These are phyloP conservation scores for Furcula furcula DNA, from an alignment of 2,888 invertebrate genomes.

Conservation along the genomic window DNA sequence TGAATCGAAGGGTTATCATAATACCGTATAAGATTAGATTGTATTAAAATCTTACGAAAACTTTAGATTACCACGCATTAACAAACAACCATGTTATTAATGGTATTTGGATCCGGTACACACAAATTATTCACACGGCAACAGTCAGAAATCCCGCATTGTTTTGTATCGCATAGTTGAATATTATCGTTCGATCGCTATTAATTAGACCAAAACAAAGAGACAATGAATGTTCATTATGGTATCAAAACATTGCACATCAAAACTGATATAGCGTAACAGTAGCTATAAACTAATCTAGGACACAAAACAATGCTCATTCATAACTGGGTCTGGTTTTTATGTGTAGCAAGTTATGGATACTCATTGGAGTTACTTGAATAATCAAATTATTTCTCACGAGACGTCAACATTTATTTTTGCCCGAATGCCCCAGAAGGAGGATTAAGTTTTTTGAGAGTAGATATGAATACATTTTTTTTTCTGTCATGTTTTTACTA, in stretches of 20 bases:
- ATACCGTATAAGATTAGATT: not conserved
- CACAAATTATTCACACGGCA: slow-evolving; percentile 12
- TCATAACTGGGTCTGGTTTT: slow-evolving; percentile 32
- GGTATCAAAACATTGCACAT: slow-evolving; percentile 35
- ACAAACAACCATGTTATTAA: slow-evolving; percentile 1
- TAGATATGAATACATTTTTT: too few relatives aligned
- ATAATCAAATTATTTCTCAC: too few relatives aligned
- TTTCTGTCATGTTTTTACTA: too few relatives aligned
- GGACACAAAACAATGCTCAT: slow-evolving; percentile 37
- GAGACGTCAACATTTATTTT: too few relatives aligned
- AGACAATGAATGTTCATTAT: slow-evolving; percentile 31
- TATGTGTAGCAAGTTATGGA: slow-evolving; percentile 32
- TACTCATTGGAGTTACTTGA: too few relatives aligned
- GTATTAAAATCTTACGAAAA: not conserved
- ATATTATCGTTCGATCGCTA: slow-evolving; percentile 33
- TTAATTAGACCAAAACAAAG: slow-evolving; percentile 39
- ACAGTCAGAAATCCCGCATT: slow-evolving; percentile 16
- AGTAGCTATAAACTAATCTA: slow-evolving; percentile 29
- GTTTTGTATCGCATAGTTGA: slow-evolving; percentile 21
- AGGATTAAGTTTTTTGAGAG: too few relatives aligned
- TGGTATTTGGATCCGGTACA: slow-evolving; percentile 1
- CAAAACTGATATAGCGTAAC: slow-evolving; percentile 14
- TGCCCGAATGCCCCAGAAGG: too few relatives aligned
- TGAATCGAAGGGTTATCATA: not conserved
- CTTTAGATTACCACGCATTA: not conserved